Conservation (phyloP, 2,113 vertebrate genomes). For the Hippoglossus stenolepis region DNA sequence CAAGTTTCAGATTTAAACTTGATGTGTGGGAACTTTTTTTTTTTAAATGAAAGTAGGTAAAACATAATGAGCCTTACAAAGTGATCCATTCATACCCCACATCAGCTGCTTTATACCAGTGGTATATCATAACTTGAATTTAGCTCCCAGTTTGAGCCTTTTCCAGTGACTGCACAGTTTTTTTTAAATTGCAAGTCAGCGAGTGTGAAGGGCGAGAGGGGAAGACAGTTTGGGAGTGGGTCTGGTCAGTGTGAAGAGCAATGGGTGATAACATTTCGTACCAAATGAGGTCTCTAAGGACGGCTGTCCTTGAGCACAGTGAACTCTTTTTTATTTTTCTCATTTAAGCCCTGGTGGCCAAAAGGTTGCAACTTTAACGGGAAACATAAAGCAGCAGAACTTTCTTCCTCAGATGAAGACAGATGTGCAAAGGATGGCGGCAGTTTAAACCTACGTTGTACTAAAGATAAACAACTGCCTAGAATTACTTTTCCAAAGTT, state of each 20-base stretch:
- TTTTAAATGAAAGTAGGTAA: not conserved
- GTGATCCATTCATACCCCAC: not conserved
- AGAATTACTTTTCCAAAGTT: not conserved
- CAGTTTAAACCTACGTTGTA: not conserved
- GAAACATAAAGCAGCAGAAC: not conserved
- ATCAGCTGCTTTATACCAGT: not conserved
- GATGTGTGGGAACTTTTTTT: not conserved
- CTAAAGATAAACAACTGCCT: not conserved
- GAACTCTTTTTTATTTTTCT: not conserved
- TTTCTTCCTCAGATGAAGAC: not conserved
- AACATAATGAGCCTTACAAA: not conserved
- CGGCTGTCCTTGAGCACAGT: conserved; percentile 6
- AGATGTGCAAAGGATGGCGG: not conserved
- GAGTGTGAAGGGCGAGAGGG: not conserved
- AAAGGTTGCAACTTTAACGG: not conserved
- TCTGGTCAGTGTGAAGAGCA: conserved; percentile 2
- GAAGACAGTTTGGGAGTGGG: not conserved
- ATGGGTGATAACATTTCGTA: conserved; percentile 13
- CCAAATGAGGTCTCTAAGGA: conserved; percentile 12
- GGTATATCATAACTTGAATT: not conserved
- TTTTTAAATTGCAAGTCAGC: conserved; percentile 6
- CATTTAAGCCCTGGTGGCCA: not conserved
- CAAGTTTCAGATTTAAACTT: not conserved
- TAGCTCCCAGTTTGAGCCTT: not conserved
- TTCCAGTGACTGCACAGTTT: conserved; percentile 1